Evolutionary conservation across 1,140 invertebrate species (phyloP).

Genomic region (Pogonomyrmex barbatus): DNA sequence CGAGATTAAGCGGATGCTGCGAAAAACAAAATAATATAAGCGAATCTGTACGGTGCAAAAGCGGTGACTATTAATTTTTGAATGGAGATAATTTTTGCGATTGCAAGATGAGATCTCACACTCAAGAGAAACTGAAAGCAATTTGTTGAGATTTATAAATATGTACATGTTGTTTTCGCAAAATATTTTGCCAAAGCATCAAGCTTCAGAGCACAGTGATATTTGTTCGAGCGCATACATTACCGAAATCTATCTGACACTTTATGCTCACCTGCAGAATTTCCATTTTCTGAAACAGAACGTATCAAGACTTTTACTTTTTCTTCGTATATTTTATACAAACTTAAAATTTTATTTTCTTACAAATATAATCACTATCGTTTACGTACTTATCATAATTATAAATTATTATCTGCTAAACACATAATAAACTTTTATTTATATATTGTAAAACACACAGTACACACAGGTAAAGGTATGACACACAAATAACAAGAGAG

Average conservation of each 20-base stretch:
- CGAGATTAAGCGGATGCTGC: slow-evolving; percentile 15
- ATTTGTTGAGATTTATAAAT: neutral
- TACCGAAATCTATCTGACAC: slow-evolving; percentile 36
- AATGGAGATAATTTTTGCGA: slow-evolving; percentile 14
- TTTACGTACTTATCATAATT: neutral
- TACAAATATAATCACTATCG: neutral
- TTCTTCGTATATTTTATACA: neutral
- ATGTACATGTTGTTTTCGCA: slow-evolving; percentile 16
- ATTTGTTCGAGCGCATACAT: slow-evolving; percentile 66
- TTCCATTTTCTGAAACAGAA: slow-evolving; percentile 79
- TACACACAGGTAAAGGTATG: neutral
- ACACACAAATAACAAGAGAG: slow-evolving; percentile 22
- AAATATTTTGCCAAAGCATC: slow-evolving; percentile 31
- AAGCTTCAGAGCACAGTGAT: slow-evolving; percentile 31
- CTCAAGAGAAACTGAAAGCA: slow-evolving; percentile 27
- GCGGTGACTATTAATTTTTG: neutral
- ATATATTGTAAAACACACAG: neutral
- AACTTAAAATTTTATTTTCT: neutral
- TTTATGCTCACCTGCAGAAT: slow-evolving; percentile 76
- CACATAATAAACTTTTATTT: neutral
- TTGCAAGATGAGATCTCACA: slow-evolving; percentile 27
- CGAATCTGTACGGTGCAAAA: slow-evolving; percentile 11
- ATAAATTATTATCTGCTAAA: neutral
- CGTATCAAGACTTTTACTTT: neutral
- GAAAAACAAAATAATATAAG: slow-evolving; percentile 28